Evolutionary conservation across 2,797 vertebrate species (phyloP).

Genomic region (Coluber constrictor): DNA sequence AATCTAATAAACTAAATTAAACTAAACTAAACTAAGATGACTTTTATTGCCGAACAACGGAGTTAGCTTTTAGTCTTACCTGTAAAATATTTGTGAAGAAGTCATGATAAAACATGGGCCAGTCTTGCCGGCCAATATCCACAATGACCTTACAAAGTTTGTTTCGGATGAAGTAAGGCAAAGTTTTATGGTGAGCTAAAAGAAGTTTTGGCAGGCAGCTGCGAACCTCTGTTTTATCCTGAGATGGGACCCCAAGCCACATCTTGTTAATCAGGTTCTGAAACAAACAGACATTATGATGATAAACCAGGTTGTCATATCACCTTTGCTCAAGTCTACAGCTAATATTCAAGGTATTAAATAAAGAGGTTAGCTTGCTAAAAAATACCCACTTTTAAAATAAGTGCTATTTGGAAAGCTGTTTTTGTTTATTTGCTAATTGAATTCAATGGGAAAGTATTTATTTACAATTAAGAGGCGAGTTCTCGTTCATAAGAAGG

Average conservation of each 20-base stretch:
- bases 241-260: conserved; percentile 94
- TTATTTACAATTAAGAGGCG: not conserved
- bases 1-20: too few relatives aligned
- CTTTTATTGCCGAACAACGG: not conserved
- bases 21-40: too few relatives aligned
- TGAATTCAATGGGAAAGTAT: not conserved
- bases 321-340: not conserved
- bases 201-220: conserved; percentile 95
- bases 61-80: conserved; percentile 68
- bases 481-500: not conserved
- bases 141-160: conserved; percentile 99
- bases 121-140: conserved; percentile 96
- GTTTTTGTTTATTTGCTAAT: not conserved
- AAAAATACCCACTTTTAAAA: not conserved
- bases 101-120: conserved; percentile 99
- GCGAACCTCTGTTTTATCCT: conserved; percentile 98
- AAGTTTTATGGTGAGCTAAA: conserved; percentile 89
- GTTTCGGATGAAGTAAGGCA: conserved; percentile 97
- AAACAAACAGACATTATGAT: conserved; percentile 32
- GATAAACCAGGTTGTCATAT: not conserved
- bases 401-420: not conserved
- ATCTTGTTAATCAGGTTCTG: conserved; percentile 98
- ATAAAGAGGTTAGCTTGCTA: not conserved
- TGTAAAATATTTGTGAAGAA: conserved; percentile 98
- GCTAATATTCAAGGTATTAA: not conserved